Conservation (phyloP, 2,113 vertebrate genomes). For the Mus spicilegus region DNA sequence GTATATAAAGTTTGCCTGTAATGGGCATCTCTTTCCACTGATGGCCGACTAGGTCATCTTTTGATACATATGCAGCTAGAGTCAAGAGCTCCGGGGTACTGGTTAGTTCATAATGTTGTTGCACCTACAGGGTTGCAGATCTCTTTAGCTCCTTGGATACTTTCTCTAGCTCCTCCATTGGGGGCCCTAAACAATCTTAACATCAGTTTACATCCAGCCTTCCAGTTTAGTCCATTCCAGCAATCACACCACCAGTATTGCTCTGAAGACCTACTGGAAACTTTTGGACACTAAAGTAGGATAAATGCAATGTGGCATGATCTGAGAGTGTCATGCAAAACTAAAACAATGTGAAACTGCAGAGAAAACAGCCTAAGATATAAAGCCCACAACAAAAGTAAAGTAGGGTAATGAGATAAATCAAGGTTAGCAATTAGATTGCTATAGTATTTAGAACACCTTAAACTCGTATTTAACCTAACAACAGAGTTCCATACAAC, state of each 20-base stretch:
- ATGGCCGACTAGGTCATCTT: too few relatives aligned
- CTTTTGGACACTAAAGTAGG: background rate
- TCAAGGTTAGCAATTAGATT: background rate
- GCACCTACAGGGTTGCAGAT: too few relatives aligned
- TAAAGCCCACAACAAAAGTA: background rate
- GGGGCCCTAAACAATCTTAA: background rate
- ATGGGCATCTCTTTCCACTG: too few relatives aligned
- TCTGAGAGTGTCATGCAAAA: background rate
- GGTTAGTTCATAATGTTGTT: too few relatives aligned
- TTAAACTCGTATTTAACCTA: background rate
- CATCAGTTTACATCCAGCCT: background rate
- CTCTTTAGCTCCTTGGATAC: too few relatives aligned
- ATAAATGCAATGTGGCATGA: background rate
- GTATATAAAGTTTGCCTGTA: too few relatives aligned
- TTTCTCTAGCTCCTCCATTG: too few relatives aligned
- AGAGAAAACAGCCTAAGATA: background rate
- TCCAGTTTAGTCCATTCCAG: background rate
- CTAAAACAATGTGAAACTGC: background rate
- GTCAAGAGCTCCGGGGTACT: too few relatives aligned
- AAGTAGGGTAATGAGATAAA: background rate
- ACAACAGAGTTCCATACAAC: background rate
- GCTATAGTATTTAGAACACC: background rate
- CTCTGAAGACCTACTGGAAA: background rate
- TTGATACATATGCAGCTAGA: too few relatives aligned
- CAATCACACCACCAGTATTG: background rate